Evolutionary conservation across 2,113 vertebrate genomes (phyloP), one percentile per base, ranked within the genome.

Genomic region (Montifringilla adamsi): DNA sequence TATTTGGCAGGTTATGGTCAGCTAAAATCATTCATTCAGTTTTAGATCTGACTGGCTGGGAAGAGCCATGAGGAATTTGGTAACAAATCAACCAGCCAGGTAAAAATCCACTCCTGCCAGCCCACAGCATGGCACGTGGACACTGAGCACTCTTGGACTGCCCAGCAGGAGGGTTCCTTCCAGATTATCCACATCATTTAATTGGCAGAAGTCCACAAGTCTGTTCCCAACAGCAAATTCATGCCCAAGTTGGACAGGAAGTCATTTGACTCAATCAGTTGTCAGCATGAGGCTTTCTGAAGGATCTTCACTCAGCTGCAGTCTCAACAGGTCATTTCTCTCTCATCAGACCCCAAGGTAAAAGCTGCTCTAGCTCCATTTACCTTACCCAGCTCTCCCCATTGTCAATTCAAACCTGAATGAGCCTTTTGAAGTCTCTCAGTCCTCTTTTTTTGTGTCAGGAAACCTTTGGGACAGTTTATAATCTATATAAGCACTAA

Each of bases 401-500:
- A 49, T 75, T 91, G 53, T 94, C 76, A 72, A 77, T 68, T 91
- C 74, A 95, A 70, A 88, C 8, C 78, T 14, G 24, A 88, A 62
- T 8, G 4, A 94, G 39, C 59, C 60, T 44, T 59, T 77, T 92
- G 81, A 91, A 94, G 70, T 83, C 56, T 37, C 74, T 89, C 59
- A 98, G 78, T 95, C 88, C 17, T 87, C 67, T 81, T 97, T 98
- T 89, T 90, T 95, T 35, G 47, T 68, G n/a, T 41, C 66, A 44
- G 95, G 98, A 92, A 49, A 97, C 56, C 85, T 96, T 60, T 8
- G 94, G n/a, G 96, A 93, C 91, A 98, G 28, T 77, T 97, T 97
- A 35, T 96, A 69, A 72, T 98, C 97, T 15, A 98, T 66, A 75
- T 97, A 98, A 88, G 94, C 53, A 50, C 96, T 97, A 5, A 98